Base-by-base conservation (phyloP, 2,888 invertebrate species). In the Liodrosophila aerea region DNA sequence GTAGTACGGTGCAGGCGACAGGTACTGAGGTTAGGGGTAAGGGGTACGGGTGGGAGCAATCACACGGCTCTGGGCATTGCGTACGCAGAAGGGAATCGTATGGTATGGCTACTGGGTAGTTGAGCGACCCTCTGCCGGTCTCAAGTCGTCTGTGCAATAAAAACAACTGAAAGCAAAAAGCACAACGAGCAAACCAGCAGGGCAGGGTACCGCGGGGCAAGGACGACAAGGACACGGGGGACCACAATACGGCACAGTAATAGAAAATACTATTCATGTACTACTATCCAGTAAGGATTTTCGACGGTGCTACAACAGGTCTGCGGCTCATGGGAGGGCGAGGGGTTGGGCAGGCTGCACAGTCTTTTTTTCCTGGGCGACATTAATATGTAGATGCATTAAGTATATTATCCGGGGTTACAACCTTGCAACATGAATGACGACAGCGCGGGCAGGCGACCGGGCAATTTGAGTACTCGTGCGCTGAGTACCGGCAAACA, bases 381-480 rank as follows among this genome's bases (percentile, higher is more conserved):
- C 80, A 86, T 87, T 87, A 85, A 85, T 77, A 86, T 87, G 75
- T 81, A 84, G 85, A 86, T 88, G 87, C 87, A 88, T 87, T 88
- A 87, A 88, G 83, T 76, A 85, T 84, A 88, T 88, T 89, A 89
- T 88, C 82, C 85, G 86, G 89, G 89, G 89, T 88, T 88, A 86
- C 84, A 89, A 88, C 88, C 86, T 73, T 70, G 62, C 64, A 57
- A 59, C 66, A 75, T 53, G 63, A 58, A 69, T 46, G 66, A 59
- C 73, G 60, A 78, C 76, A 63, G 45, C 65, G 27, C 46, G 61
- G 11, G 33, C 3, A 15, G 13, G 27, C 47, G 11, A 5, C 52
- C 36, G 41, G 36, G 13, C 49, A 45, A 58, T 34, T 41, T 4
- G 34, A 9, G 43, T 34, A 27, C 7, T 22, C 34, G 15, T 43